Conservation (phyloP, 2,797 vertebrate species). For the Lophotriccus pileatus region DNA sequence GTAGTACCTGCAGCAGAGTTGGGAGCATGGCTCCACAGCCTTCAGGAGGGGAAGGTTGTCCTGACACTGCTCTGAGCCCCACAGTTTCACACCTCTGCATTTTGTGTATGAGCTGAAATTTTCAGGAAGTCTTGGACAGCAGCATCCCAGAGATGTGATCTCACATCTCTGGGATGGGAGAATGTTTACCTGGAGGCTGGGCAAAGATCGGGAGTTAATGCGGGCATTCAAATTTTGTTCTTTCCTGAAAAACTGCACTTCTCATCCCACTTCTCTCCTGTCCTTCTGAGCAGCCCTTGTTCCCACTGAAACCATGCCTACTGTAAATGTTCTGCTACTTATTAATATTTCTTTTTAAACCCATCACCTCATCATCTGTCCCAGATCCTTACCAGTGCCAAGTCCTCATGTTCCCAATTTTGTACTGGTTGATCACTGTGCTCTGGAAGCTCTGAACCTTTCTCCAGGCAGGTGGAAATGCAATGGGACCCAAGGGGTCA, state of each 20-base stretch:
- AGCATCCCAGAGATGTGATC: neutral
- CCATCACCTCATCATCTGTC: neutral
- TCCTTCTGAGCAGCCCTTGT: neutral
- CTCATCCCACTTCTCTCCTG: neutral
- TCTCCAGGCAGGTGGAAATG: neutral
- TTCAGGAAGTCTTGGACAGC: neutral
- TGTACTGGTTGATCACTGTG: neutral
- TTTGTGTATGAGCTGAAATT: neutral
- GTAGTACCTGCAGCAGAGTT: neutral
- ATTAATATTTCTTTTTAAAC: neutral
- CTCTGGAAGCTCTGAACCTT: neutral
- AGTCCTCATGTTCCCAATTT: neutral
- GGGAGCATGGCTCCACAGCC: neutral
- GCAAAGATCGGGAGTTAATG: neutral
- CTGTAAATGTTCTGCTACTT: neutral
- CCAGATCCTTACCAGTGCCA: neutral
- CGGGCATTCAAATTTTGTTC: neutral
- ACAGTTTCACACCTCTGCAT: neutral
- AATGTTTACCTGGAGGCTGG: neutral
- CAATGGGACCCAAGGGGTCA: neutral
- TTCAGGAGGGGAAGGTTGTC: neutral
- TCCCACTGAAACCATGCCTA: neutral
- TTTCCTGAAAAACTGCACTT: neutral
- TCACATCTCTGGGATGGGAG: neutral
- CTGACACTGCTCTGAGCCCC: rapidly evolving